Base-by-base conservation (phyloP, 2,113 vertebrate genomes). In the Tylochromis polylepis region DNA sequence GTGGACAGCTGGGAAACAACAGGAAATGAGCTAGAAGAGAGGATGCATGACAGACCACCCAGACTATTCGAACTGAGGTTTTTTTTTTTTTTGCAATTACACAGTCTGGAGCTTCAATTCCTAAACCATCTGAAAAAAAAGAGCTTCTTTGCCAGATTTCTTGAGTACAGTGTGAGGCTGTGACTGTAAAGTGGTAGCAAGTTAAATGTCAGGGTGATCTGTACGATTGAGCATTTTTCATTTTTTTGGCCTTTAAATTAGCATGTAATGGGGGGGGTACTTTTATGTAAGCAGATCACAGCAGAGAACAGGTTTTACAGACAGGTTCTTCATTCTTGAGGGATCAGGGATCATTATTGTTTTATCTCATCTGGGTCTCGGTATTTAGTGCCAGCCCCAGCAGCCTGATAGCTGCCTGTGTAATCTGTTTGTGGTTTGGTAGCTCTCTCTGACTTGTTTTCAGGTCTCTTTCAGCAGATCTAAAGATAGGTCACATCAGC, bases 401-500 rank as follows among this genome's bases (percentile, higher is more conserved):
- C 53, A 75, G 67, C 65, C 22, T 31, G 18, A 67, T 29, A 46
- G 83, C 38, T 56, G 57, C 36, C 82, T 78, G 75, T 90, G 60
- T 82, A 62, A 77, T 8, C 8, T 36, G 31, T 56, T 75, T 59
- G 34, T 82, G 55, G 65, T 82, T 38, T 38, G 51, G 67, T 81
- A 55, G 78, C 70, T 77, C 34, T 36, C 36, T 49, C 43, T 41
- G 57, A 62, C 38, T 81, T 43, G 70, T 87, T 84, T 78, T 56
- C 57, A 89, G 90, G 51, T 72, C 78, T 88, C 29, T 34, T 79
- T 82, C 31, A 75, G 29, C 72, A 36, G 56, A 75, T 86, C 83
- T 85, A 84, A 93, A 88, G 85, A 90, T 90, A 87, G 82, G 70
- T 34, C 51, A 36, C n/a, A 65, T 82, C 51, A 59, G 38, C 53